Evolutionary conservation across 2,888 invertebrate species (phyloP), one percentile per base, ranked within the genome.

Genomic region (Trichogramma evanescens): DNA sequence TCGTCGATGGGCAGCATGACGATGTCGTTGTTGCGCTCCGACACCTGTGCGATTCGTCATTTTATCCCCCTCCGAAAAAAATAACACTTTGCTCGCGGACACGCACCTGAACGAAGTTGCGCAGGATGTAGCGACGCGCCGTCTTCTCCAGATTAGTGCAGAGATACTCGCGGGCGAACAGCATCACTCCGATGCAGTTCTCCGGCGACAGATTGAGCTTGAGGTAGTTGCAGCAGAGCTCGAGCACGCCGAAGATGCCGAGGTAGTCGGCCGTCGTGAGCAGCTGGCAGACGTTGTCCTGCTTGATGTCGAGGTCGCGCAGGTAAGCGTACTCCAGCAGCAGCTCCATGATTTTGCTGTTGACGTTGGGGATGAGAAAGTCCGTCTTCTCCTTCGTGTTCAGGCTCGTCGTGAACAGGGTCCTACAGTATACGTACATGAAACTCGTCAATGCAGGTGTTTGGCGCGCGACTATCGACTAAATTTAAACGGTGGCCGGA

Each of bases 241-340:
- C 86, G 55, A 93, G 82, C 50, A 95, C 86, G 0, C 92, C 92
- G 51, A 89, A 80, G 67, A 95, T 89, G 69, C 90, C 88, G 58
- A 95, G 85, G 75, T 93, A 95, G 80, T 95, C 95, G 4, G 95
- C 92, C 0, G 90, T 88, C 69, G 89, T 86, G 48, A 95, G 82
- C 9, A 95, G 80, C 70, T 88, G 85, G 70, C 89, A 88, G 0
- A 94, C 93, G 73, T 93, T 95, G 43, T 86, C 84, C 45, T 86
- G 84, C 61, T 83, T 87, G 39, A 95, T 84, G 62, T 86, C 85
- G 57, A 91, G 84, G 66, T 87, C 86, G 56, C 93, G 83, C 49
- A 93, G 81, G 78, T 96, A 95, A 0, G 93, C 90, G 77, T 90
- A 95, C 68, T 91, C 87, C 65, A 95, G 84, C 46, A 95, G 82